phyloP scores from a whole-genome alignment of 2,113 vertebrate species.

The Neomonachus schauinslandi region DNA sequence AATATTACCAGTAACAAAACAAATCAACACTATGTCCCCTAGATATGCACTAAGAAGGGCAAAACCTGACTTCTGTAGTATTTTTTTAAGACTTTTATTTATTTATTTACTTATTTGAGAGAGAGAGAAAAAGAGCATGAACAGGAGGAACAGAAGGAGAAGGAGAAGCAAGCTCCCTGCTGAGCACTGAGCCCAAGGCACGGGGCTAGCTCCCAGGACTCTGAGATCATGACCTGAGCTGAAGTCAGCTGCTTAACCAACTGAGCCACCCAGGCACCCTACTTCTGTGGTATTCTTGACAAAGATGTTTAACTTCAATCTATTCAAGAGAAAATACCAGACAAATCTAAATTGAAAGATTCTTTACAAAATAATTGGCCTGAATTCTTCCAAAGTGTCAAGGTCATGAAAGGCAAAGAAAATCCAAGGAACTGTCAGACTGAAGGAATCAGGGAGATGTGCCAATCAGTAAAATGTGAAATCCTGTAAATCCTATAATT shows the following conservation, averaged over 20 bases:
- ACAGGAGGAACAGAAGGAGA: neutral
- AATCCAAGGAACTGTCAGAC: neutral
- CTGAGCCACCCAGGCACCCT: neutral
- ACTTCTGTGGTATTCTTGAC: neutral
- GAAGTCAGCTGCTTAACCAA: neutral
- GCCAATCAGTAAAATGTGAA: neutral
- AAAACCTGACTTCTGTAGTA: neutral
- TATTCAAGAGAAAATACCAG: conserved; percentile 15
- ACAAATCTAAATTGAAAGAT: neutral
- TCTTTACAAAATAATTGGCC: neutral
- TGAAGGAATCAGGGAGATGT: neutral
- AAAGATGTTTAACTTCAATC: neutral
- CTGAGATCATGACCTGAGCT: neutral
- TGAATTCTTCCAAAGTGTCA: neutral
- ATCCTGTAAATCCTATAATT: neutral
- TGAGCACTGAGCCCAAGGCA: neutral
- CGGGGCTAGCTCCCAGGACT: neutral
- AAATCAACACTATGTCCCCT: neutral
- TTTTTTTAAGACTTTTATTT: neutral
- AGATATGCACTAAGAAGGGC: neutral
- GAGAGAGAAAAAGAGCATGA: neutral
- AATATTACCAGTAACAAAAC: neutral
- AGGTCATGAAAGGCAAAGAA: conserved; percentile 28
- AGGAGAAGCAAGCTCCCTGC: neutral
- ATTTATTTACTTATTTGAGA: neutral